Evolutionary conservation across 2,797 vertebrate genomes (phyloP).

Genomic region (Clarias platycephalus): DNA sequence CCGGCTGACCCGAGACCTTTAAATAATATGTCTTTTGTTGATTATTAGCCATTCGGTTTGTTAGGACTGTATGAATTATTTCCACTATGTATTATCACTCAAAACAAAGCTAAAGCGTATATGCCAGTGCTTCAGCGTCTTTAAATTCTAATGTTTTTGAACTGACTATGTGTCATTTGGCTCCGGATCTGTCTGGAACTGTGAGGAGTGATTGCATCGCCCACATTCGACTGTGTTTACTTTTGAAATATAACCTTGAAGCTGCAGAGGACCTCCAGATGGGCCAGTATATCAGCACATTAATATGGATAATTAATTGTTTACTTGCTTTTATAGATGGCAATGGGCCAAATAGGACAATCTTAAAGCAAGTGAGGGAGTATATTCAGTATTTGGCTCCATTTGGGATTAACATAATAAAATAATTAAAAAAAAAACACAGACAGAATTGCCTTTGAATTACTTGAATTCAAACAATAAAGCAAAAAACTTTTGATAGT

Average conservation of each 20-base stretch:
- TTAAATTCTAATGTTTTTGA: slow-evolving; percentile 39
- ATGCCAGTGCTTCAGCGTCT: slow-evolving; percentile 29
- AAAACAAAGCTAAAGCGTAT: slow-evolving; percentile 17
- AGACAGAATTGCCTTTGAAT: slow-evolving; percentile 46
- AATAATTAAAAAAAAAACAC: background rate
- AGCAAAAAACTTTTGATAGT: slow-evolving; percentile 45
- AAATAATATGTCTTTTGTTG: slow-evolving; percentile 25
- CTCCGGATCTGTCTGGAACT: slow-evolving; percentile 36
- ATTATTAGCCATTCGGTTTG: background rate
- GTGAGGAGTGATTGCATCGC: slow-evolving; percentile 30
- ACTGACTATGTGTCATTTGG: slow-evolving; percentile 39
- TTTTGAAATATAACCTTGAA: slow-evolving; percentile 72
- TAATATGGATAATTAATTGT: slow-evolving; percentile 82
- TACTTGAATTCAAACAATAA: slow-evolving; percentile 54
- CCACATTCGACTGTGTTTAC: slow-evolving; percentile 36
- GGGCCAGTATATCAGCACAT: slow-evolving; percentile 73
- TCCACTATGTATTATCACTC: slow-evolving; percentile 18
- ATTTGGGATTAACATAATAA: slow-evolving; percentile 64
- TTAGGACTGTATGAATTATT: slow-evolving; percentile 2
- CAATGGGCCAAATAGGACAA: slow-evolving; percentile 75
- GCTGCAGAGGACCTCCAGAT: slow-evolving; percentile 68
- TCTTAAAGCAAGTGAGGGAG: slow-evolving; percentile 70
- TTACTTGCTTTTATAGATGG: slow-evolving; percentile 76
- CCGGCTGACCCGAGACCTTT: background rate
- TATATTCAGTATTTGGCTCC: slow-evolving; percentile 73